Conservation (phyloP, 2,888 invertebrate genomes). For the Drosophila greeni region DNA sequence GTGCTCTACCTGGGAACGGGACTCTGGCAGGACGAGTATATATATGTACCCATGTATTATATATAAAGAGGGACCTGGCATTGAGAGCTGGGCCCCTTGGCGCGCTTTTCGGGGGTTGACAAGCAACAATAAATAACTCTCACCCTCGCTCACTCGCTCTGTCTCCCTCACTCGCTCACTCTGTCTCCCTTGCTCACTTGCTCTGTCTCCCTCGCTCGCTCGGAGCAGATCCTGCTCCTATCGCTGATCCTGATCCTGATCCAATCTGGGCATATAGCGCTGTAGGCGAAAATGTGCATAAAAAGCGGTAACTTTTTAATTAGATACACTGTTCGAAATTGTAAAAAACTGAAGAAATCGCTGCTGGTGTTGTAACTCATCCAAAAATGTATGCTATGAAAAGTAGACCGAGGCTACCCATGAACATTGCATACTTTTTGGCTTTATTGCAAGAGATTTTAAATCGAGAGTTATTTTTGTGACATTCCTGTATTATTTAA, state of each 20-base stretch:
- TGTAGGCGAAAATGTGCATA: conserved; percentile 14
- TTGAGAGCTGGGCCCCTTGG: conserved; percentile 19
- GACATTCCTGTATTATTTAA: too few relatives aligned
- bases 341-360: too few relatives aligned
- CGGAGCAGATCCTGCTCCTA: conserved; percentile 8
- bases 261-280: conserved; percentile 27
- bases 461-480: not conserved
- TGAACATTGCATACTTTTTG: not conserved
- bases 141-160: conserved; percentile 18
- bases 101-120: conserved; percentile 41
- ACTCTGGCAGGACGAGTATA: conserved; percentile 8
- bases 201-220: conserved; percentile 6
- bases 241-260: conserved; percentile 18
- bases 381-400: too few relatives aligned
- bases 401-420: too few relatives aligned
- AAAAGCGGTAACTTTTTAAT: conserved; percentile 9
- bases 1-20: conserved; percentile 27
- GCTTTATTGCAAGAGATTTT: not conserved
- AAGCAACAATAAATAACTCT: conserved; percentile 47
- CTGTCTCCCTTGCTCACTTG: conserved; percentile 6
- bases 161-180: conserved; percentile 8
- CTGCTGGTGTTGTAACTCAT: too few relatives aligned
- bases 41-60: not conserved
- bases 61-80: not conserved
- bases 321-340: not conserved